Evolutionary conservation across 2,888 invertebrate genomes (phyloP), one percentile per base, ranked within the genome.

Genomic region (Hirtodrosophila confusa): DNA sequence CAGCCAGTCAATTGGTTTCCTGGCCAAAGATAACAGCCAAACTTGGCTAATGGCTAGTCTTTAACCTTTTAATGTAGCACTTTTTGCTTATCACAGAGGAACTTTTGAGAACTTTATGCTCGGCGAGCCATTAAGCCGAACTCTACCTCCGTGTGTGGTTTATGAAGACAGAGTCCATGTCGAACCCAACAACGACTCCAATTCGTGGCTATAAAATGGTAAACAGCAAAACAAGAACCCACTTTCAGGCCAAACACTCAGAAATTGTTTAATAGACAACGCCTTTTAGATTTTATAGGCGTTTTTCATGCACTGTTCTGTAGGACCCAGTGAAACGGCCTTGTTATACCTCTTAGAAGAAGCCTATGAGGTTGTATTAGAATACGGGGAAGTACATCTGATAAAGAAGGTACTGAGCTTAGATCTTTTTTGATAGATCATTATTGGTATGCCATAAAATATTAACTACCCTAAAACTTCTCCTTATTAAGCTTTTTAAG

Each of bases 11-110:
- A 48, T 44, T 53, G 47, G 45, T 54, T 66, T 71, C 71, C 56
- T 66, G 60, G 66, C 49, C 47, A 47, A 35, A 65, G 74, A 74
- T 74, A 74, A 76, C 61, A 74, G 73, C 77, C 45, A 76, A 74
- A 74, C 80, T 86, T 80, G 80, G 87, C 80, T 80, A 86, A 80
- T 80, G 87, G 82, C 66, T 84, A 72, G 82, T 87, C 80, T 82
- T 82, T 82, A 82, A 87, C 86, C 79, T 75, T 82, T 82, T 82
- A 82, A 87, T 82, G 83, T 75, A 70, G 69, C 87, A 68, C 85
- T 84, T 72, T 62, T 75, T 58, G 63, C 78, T 78, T 82, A 82
- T 82, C 80, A 78, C 49, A 51, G 39, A 27, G 40, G 69, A 70
- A 80, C 64, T 75, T 78, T 70, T 70, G 60, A 75, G 48, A 76